Evolutionary conservation across 2,113 vertebrate species (phyloP).

Genomic region (Colius striatus): DNA sequence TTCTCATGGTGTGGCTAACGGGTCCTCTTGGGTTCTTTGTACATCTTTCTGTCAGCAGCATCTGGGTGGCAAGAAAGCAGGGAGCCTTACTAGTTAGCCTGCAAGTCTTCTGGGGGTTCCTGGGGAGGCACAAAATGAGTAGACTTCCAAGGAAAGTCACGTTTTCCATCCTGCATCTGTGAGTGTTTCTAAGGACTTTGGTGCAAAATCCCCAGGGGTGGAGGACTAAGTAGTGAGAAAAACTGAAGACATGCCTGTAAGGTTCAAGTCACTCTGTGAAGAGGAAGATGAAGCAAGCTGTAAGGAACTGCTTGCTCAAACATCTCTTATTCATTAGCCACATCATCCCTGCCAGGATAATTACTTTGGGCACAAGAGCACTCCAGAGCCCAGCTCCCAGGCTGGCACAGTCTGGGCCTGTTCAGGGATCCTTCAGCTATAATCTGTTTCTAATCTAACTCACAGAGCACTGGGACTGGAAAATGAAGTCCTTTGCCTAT

Average conservation of each 20-base stretch:
- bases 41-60: not conserved
- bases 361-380: slow-evolving; percentile 30
- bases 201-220: not conserved
- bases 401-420: not conserved
- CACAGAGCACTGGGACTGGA: slow-evolving; percentile 11
- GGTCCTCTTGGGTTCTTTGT: not conserved
- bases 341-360: slow-evolving; percentile 42
- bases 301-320: slow-evolving; percentile 28
- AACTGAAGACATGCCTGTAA: slow-evolving; percentile 7
- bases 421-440: slow-evolving; percentile 10
- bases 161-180: slow-evolving; percentile 7
- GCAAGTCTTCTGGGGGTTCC: not conserved
- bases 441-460: slow-evolving; percentile 36
- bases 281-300: slow-evolving; percentile 34
- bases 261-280: not conserved
- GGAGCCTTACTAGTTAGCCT: not conserved
- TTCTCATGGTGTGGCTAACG: not conserved
- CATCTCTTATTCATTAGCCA: slow-evolving; percentile 56
- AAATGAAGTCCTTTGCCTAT: slow-evolving; percentile 4
- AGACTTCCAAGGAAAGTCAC: not conserved
- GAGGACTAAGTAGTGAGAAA: slow-evolving; percentile 43
- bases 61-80: not conserved
- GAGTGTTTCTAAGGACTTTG: not conserved
- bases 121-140: not conserved
- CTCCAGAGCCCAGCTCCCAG: not conserved